Base-by-base conservation (phyloP, 2,797 vertebrate species). In the Peromyscus attwateri region DNA sequence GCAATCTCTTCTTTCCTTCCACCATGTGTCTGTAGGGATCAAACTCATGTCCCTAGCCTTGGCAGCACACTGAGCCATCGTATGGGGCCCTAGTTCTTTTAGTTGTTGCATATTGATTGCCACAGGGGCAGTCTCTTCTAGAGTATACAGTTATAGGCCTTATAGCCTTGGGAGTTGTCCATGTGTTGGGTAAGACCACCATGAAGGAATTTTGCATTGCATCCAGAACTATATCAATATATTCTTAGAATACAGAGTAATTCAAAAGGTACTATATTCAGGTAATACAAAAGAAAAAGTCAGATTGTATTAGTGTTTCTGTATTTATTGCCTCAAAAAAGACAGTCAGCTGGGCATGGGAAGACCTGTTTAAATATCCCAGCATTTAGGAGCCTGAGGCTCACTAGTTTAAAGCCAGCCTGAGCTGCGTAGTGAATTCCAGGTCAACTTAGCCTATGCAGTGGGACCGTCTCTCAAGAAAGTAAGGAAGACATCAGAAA, bases 121-220 rank as follows among this genome's bases (percentile, higher is more conserved):
- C 98, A 97, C 98, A 23, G 98, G 98, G 98, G 98, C 98, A 98
- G 97, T 90, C 87, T 98, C 97, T 96, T 95, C 90, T 79, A 95
- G 11, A 92, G 46, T 83, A 0, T 92, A 37, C 91, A n/a, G 8
- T 82, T 91, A 16, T 21, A 68, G 64, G 83, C 70, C 37, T 23
- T 55, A 34, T 40, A 57, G 64, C 43, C 91, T 91, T 71, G 17
- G 31, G 92, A n/a, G 19, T 68, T 60, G 68, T 64, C 81, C 89
- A 95, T 89, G 46, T 95, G 77, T 95, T 95, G 85, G 79, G 64
- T 91, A 73, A 92, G 55, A 87, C 25, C 3, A 21, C 23, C 40
- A 40, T 95, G 8, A 92, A 23, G 70, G 25, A 95, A 52, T 64
- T 97, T 93, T 31, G 55, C 12, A 13, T 96, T 91, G 14, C 0